A percentile compares a stretch with the other conserved stretches of the same genome.
Conservation (phyloP, 1,140 invertebrate species). For the Microplitis demolitor region DNA sequence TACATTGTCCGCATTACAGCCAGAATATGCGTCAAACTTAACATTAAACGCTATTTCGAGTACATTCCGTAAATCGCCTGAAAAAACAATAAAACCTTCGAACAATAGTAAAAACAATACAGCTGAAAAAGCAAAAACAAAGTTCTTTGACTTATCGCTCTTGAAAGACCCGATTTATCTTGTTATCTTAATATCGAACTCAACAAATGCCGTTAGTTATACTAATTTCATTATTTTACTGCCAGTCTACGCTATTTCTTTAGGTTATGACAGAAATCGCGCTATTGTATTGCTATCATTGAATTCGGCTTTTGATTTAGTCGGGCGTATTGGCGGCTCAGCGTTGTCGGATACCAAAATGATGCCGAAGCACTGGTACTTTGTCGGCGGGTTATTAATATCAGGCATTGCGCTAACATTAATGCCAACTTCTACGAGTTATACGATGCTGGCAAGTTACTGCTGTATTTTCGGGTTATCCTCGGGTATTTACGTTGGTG, state of each 20-base stretch:
- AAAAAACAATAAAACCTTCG: conserved; percentile 35
- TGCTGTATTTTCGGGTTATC: conserved; percentile 80
- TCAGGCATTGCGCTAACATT: conserved; percentile 75
- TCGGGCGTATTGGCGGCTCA: conserved; percentile 81
- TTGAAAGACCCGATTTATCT: conserved; percentile 80
- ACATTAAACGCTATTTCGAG: conserved; percentile 72
- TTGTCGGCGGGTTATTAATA: conserved; percentile 75
- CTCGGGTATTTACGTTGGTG: conserved; percentile 84
- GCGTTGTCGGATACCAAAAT: conserved; percentile 75
- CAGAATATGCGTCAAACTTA: conserved; percentile 77
- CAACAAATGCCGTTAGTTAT: conserved; percentile 82
- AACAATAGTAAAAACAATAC: not conserved
- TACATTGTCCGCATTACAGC: conserved; percentile 76
- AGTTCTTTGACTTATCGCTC: conserved; percentile 77
- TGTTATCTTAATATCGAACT: conserved; percentile 81
- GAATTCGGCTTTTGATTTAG: conserved; percentile 77
- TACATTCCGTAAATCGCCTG: conserved; percentile 57
- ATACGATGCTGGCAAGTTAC: conserved; percentile 65
- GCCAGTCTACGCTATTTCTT: conserved; percentile 72
- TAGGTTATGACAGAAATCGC: conserved; percentile 72
- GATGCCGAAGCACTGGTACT: conserved; percentile 81
- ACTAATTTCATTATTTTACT: conserved; percentile 84
- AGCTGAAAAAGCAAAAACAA: conserved; percentile 60
- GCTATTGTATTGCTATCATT: conserved; percentile 76
- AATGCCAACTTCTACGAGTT: conserved; percentile 68